Evolutionary conservation across 2,797 vertebrate genomes (phyloP).

Genomic region (Argya squamiceps): DNA sequence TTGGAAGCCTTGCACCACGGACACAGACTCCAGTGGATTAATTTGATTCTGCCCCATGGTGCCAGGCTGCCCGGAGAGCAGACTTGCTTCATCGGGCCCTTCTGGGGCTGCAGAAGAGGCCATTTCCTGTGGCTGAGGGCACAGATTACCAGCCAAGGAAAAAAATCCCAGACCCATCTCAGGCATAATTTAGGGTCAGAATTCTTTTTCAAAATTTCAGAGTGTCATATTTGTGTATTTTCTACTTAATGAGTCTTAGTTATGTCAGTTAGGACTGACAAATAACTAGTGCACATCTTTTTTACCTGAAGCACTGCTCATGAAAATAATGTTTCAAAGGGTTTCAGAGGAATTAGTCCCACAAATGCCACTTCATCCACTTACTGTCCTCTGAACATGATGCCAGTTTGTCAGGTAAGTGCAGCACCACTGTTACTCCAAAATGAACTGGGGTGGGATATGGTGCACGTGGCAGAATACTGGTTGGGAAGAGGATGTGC

Average conservation of each 20-base stretch:
- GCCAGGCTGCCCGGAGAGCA: background rate
- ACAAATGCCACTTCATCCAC: rapidly evolving
- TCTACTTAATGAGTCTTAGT: background rate
- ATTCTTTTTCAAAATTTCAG: background rate
- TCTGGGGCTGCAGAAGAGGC: background rate
- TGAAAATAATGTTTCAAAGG: background rate
- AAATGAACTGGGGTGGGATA: background rate
- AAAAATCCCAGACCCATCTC: background rate
- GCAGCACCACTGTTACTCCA: background rate
- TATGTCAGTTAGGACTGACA: background rate
- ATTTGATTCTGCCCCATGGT: rapidly evolving
- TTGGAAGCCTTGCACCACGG: background rate
- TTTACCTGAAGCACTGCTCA: background rate
- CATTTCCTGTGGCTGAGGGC: rapidly evolving
- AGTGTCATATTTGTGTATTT: background rate
- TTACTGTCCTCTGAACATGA: background rate
- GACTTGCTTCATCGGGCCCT: rapidly evolving
- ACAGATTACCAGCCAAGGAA: background rate
- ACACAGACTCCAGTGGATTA: rapidly evolving
- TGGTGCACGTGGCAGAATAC: background rate
- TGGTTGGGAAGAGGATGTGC: background rate
- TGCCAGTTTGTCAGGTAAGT: background rate
- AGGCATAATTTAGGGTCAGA: background rate
- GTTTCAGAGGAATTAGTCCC: background rate
- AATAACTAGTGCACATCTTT: background rate